Conservation (phyloP, 2,888 invertebrate genomes). For the Drosophila diplacantha region DNA sequence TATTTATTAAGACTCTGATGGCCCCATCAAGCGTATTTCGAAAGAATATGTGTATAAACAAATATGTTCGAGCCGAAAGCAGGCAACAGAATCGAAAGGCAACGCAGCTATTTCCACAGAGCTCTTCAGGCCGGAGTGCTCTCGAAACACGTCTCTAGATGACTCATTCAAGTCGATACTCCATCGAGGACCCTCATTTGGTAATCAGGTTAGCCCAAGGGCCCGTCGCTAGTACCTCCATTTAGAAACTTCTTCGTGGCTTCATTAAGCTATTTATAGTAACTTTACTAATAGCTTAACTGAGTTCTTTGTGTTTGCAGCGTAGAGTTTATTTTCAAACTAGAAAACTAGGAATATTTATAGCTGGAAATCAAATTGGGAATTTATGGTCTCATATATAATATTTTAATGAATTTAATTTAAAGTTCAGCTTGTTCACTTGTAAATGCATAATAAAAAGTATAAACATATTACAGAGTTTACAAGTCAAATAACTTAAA, state of each 20-base stretch:
- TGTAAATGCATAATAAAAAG: not conserved
- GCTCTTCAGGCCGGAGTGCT: not conserved
- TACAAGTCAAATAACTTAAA: not conserved
- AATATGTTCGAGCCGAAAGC: conserved; percentile 42
- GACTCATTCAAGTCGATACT: conserved; percentile 5
- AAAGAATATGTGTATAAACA: conserved; percentile 33
- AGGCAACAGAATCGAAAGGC: conserved; percentile 12
- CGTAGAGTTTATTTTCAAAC: not conserved
- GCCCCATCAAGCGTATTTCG: conserved; percentile 47
- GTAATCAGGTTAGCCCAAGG: not conserved
- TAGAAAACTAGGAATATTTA: not conserved
- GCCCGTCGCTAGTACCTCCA: not conserved
- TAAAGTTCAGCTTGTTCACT: not conserved
- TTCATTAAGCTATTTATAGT: conserved; percentile 3
- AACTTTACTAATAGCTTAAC: not conserved
- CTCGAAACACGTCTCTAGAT: not conserved
- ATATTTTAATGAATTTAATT: not conserved
- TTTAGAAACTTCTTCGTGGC: not conserved
- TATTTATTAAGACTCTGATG: conserved; percentile 62
- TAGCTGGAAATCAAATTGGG: not conserved
- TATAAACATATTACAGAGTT: not conserved
- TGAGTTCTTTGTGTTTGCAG: not conserved
- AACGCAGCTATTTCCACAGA: not conserved
- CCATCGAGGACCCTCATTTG: conserved; percentile 2
- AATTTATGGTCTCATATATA: not conserved